Conservation (phyloP, 2,113 vertebrate genomes). For the Platichthys stellatus region DNA sequence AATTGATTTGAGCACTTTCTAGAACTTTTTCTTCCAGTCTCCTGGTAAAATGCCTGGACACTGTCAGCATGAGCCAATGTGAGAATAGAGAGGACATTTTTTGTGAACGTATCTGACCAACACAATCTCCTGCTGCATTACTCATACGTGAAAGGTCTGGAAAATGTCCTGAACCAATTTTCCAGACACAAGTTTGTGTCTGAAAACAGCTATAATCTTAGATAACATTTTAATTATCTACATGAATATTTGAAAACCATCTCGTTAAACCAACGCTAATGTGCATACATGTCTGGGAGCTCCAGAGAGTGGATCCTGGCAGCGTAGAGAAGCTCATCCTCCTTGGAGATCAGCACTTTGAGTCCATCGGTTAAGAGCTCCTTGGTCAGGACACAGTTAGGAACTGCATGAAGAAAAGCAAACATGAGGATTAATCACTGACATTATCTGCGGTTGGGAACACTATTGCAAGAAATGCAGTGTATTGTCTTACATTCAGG, state of each 20-base stretch:
- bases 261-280: not conserved
- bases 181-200: too few species aligned
- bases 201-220: too few species aligned
- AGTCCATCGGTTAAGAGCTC: slow-evolving; percentile 91
- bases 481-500: slow-evolving; percentile 51
- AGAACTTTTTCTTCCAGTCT: too few species aligned
- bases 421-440: slow-evolving; percentile 7
- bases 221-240: too few species aligned
- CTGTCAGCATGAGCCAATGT: too few species aligned
- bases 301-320: slow-evolving; percentile 91
- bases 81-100: too few species aligned
- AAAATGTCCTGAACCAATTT: too few species aligned
- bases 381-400: slow-evolving; percentile 89
- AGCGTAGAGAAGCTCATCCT: slow-evolving; percentile 93
- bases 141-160: too few species aligned
- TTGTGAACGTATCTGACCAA: too few species aligned
- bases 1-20: too few species aligned
- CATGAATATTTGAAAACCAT: not conserved
- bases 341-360: slow-evolving; percentile 93
- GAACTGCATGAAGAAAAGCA: slow-evolving; percentile 63
- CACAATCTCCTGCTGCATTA: too few species aligned
- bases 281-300: slow-evolving; percentile 87
- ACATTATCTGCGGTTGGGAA: not conserved
- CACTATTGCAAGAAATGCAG: not conserved
- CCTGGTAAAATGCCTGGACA: too few species aligned